Evolutionary conservation across 2,113 vertebrate species (phyloP), one percentile per base, ranked within the genome.

Genomic region (Prionailurus viverrinus): DNA sequence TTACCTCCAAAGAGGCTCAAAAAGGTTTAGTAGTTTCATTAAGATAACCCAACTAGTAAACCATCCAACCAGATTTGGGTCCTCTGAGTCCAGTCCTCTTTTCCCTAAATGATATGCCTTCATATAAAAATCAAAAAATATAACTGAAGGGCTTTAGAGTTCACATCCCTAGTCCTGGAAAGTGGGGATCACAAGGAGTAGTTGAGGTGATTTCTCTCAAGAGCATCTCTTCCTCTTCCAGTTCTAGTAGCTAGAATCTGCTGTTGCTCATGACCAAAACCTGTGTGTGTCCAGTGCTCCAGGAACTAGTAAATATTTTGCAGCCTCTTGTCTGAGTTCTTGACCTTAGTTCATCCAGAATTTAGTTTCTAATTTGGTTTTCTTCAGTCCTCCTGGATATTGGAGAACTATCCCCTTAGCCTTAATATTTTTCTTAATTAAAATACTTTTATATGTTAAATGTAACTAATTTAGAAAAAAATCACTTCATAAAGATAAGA

Each of bases 381-480:
- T 95, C 82, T 94, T 27, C 31, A 63, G 65, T 76, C 41, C 3
- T 97, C 76, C 84, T 71, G 74, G 83, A 71, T 10, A 45, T n/a
- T 82, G 6, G 23, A 68, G 33, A 81, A 68, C 36, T 86, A 63
- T 45, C 8, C 29, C 10, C 23, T 82, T 27, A 96, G 78, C 41
- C 19, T 51, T 82, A n/a, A 45, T 48, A 7, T 79, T 66, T 89
- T 82, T 80, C n/a, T 61, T 66, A 45, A 45, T 63, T 71, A 88
- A 80, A 91, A 82, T 71, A 82, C 1, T 93, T 74, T 58, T 29
- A 88, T 23, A 71, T n/a, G 2, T 80, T 91, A 84, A 65, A 23
- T 86, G 16, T 66, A 69, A 91, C 51, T 76, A 69, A 73, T 65
- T 93, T 71, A 85, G 58, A 87, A 84, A 69, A 79, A 78, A 68